These are phyloP conservation scores for Meiosimyza decipiens DNA, from an alignment of 2,888 invertebrate species.

Conservation along the genomic window DNA sequence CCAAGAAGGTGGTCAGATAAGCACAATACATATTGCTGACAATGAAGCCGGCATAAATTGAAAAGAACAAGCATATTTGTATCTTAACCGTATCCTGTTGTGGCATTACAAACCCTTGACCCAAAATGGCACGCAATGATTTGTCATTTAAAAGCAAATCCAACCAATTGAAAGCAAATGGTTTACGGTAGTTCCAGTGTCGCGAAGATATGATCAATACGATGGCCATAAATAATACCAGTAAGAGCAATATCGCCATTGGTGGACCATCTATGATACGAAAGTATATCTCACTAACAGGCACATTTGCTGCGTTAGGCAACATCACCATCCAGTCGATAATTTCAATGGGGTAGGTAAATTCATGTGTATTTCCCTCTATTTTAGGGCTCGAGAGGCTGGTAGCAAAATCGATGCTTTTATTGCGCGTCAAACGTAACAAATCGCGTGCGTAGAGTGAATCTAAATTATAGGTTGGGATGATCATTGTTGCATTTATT, in stretches of 20 bases:
- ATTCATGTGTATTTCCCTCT: neutral
- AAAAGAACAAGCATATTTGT: slow-evolving; percentile 36
- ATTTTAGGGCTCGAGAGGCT: neutral
- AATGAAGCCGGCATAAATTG: slow-evolving; percentile 39
- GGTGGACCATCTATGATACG: too few relatives aligned
- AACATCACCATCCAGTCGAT: slow-evolving; percentile 10
- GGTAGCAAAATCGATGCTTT: slow-evolving; percentile 11
- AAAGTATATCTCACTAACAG: neutral
- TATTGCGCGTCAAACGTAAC: slow-evolving; percentile 5
- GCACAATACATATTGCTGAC: slow-evolving; percentile 39
- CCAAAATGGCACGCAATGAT: slow-evolving; percentile 39
- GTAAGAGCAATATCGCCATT: too few relatives aligned
- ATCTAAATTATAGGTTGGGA: neutral
- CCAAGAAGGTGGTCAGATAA: slow-evolving; percentile 40
- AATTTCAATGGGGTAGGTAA: neutral
- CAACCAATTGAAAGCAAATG: neutral
- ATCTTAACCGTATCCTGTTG: slow-evolving; percentile 6
- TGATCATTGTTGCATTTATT: slow-evolving; percentile 6
- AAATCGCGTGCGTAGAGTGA: neutral
- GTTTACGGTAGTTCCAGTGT: neutral
- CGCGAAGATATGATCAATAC: neutral
- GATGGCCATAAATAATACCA: too few relatives aligned
- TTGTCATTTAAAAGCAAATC: slow-evolving; percentile 36
- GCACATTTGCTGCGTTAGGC: neutral
- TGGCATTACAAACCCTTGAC: slow-evolving; percentile 35